These are phyloP conservation scores for Teinopalpus imperialis DNA, from an alignment of 2,888 invertebrate genomes.

Conservation along the genomic window DNA sequence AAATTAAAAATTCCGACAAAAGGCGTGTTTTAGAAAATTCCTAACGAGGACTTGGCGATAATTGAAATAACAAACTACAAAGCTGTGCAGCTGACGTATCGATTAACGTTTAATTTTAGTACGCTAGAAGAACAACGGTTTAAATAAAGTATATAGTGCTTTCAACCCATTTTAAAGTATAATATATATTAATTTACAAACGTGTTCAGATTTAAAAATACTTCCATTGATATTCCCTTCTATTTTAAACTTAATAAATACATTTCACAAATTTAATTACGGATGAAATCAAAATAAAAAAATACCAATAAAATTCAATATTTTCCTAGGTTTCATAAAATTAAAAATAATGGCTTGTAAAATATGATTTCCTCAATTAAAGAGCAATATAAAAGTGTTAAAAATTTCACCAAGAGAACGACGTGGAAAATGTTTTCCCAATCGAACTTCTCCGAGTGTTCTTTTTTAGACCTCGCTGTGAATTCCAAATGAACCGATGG, in stretches of 20 bases:
- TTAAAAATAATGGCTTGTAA: slow-evolving; percentile 5
- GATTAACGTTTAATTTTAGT: slow-evolving; percentile 79
- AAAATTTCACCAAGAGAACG: slow-evolving; percentile 43
- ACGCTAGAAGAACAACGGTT: slow-evolving; percentile 50
- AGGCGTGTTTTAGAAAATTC: slow-evolving; percentile 58
- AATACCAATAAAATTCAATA: too few species aligned
- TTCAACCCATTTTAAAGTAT: slow-evolving; percentile 15
- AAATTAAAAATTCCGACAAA: slow-evolving; percentile 50
- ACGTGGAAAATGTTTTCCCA: slow-evolving; percentile 58
- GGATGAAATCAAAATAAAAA: too few species aligned
- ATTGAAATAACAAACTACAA: slow-evolving; percentile 71
- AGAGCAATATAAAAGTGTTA: slow-evolving; percentile 51
- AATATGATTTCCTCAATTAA: slow-evolving; percentile 43
- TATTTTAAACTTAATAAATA: too few species aligned
- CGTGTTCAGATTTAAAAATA: too few species aligned
- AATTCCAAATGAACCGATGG: slow-evolving; percentile 47
- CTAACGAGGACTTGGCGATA: slow-evolving; percentile 60
- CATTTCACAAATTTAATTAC: too few species aligned
- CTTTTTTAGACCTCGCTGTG: slow-evolving; percentile 53
- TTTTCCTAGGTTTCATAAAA: too few species aligned
- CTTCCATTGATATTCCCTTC: too few species aligned
- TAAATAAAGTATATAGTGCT: slow-evolving; percentile 38
- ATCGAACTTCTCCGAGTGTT: slow-evolving; percentile 44
- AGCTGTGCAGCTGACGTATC: slow-evolving; percentile 58
- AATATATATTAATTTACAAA: not conserved